phyloP scores from a whole-genome alignment of 2,888 invertebrate species.

The Ernsta delagoae region DNA sequence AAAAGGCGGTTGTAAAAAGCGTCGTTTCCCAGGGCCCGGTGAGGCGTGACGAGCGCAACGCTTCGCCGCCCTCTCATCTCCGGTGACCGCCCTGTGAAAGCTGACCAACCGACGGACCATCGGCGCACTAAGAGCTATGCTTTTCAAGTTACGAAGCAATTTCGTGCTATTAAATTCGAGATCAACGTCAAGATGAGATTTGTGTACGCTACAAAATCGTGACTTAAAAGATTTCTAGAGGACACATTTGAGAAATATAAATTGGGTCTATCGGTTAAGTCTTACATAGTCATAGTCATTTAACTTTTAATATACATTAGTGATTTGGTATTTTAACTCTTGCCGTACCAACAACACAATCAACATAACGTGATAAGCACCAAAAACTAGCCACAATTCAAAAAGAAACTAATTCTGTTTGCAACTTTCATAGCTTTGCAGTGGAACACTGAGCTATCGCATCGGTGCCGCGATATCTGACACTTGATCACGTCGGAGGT shows the following conservation, averaged over 20 bases:
- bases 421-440: conserved; percentile 6
- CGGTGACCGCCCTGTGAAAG: conserved; percentile 49
- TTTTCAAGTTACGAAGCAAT: neutral
- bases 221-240: neutral
- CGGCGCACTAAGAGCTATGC: conserved; percentile 12
- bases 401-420: neutral
- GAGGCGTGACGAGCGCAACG: conserved; percentile 47
- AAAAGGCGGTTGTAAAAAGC: conserved; percentile 39
- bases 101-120: conserved; percentile 15
- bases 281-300: neutral
- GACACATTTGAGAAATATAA: neutral
- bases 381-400: too few relatives aligned
- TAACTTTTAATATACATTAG: neutral
- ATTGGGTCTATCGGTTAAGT: too few relatives aligned
- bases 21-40: conserved; percentile 46
- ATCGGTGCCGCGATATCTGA: conserved; percentile 24
- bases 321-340: neutral
- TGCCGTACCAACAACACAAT: too few relatives aligned
- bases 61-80: conserved; percentile 41
- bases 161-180: neutral
- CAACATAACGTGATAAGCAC: too few relatives aligned
- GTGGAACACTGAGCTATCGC: conserved; percentile 15
- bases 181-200: neutral
- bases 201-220: neutral
- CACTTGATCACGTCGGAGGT: conserved; percentile 27